A percentile compares a stretch with the other conserved stretches of the same genome.
Evolutionary conservation across 1,140 invertebrate species (phyloP).

Genomic region (Zaprionus nigranus): DNA sequence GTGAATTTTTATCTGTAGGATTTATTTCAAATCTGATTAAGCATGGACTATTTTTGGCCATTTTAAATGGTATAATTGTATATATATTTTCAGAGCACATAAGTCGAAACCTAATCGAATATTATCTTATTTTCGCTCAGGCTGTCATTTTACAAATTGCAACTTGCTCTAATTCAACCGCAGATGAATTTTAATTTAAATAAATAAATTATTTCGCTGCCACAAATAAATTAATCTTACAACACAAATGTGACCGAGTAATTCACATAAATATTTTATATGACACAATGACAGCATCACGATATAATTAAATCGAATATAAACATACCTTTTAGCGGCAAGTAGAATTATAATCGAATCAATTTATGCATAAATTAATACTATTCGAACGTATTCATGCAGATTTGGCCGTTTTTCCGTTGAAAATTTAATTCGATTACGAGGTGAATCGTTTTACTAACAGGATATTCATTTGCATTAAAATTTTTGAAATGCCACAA

Average conservation of each 20-base stretch:
- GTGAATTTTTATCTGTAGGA: neutral
- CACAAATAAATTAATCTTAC: conserved; percentile 47
- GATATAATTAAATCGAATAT: conserved; percentile 45
- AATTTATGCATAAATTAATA: conserved; percentile 67
- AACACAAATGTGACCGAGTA: conserved; percentile 39
- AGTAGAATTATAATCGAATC: conserved; percentile 51
- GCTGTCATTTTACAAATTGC: conserved; percentile 2
- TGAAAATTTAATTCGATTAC: conserved; percentile 57
- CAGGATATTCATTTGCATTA: conserved; percentile 42
- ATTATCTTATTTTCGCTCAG: neutral
- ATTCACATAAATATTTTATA: conserved; percentile 67
- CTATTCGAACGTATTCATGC: conserved; percentile 38
- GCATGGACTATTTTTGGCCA: neutral
- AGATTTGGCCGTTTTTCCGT: conserved; percentile 4
- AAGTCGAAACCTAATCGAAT: neutral
- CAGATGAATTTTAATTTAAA: conserved; percentile 62
- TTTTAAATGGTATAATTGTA: neutral
- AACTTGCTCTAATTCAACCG: conserved; percentile 49
- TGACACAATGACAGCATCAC: conserved; percentile 9
- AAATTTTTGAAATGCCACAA: conserved; percentile 3
- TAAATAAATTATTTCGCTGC: conserved; percentile 62
- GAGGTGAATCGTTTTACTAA: conserved; percentile 34
- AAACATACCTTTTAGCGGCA: conserved; percentile 18
- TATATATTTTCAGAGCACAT: neutral
- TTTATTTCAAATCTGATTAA: neutral